Conservation (phyloP, 2,797 vertebrate genomes). For the Enteromius mattozi region DNA sequence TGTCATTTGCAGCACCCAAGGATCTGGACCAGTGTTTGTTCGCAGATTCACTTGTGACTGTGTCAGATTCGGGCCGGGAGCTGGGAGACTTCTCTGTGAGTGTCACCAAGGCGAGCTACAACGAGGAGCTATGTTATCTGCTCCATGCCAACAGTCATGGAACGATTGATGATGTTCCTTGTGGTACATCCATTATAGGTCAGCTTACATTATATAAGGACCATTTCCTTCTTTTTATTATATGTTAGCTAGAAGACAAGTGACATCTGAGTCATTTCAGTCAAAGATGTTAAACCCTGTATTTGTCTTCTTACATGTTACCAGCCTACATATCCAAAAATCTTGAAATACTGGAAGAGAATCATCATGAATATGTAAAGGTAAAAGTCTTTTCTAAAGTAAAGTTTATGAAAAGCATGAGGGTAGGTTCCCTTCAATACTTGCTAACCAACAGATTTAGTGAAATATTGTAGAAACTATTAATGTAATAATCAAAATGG, state of each 20-base stretch:
- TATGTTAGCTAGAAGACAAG: background rate
- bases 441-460: background rate
- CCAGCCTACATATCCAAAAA: conserved; percentile 83
- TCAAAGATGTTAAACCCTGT: conserved; percentile 15
- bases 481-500: background rate
- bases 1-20: conserved; percentile 68
- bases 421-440: background rate
- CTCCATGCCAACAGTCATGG: conserved; percentile 80
- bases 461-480: background rate
- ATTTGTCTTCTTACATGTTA: conserved; percentile 19
- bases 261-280: background rate
- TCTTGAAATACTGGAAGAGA: conserved; percentile 87
- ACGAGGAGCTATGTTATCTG: conserved; percentile 74
- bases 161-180: conserved; percentile 74
- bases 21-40: conserved; percentile 84
- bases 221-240: background rate
- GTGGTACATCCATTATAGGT: conserved; percentile 86
- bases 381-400: conserved; percentile 66
- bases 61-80: conserved; percentile 75
- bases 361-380: conserved; percentile 85
- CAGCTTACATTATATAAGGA: conserved; percentile 47
- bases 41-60: conserved; percentile 80
- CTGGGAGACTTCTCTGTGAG: conserved; percentile 80
- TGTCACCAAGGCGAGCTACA: conserved; percentile 73
- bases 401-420: background rate